Evolutionary conservation across 2,113 vertebrate species (phyloP).

Genomic region (Corydoras maculifer): DNA sequence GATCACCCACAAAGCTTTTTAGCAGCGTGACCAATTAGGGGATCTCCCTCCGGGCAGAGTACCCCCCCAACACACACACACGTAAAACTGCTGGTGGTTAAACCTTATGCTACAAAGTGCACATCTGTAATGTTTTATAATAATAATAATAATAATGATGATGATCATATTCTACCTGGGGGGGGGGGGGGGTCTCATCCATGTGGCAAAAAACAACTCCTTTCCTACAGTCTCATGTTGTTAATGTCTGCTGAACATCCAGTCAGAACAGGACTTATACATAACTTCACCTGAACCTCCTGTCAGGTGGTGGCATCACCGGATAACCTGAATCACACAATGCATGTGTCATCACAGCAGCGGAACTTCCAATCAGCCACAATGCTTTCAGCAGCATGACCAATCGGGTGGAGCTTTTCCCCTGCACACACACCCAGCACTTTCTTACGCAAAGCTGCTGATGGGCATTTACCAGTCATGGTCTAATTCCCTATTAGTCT

Average conservation of each 20-base stretch:
- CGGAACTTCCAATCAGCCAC: conserved; percentile 18
- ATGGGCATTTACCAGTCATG: conserved; percentile 75
- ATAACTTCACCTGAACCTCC: too few species aligned
- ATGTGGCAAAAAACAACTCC: too few species aligned
- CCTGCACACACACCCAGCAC: conserved; percentile 57
- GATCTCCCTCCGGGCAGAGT: conserved; percentile 71
- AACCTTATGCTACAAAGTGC: too few species aligned
- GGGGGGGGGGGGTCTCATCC: too few species aligned
- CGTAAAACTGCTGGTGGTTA: background rate
- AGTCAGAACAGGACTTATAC: too few species aligned
- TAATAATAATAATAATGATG: too few species aligned
- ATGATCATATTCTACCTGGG: too few species aligned
- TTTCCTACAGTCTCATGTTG: too few species aligned
- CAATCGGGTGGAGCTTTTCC: conserved; percentile 66
- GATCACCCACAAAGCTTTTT: conserved; percentile 71
- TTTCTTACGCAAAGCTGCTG: conserved; percentile 51
- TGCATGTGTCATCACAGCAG: background rate
- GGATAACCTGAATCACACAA: background rate
- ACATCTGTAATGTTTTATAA: too few species aligned
- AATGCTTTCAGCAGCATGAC: conserved; percentile 69
- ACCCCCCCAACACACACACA: conserved; percentile 60
- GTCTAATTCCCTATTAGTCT: conserved; percentile 72
- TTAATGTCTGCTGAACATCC: too few species aligned
- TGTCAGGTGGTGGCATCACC: too few species aligned
- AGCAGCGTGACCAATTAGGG: conserved; percentile 71